Percentiles rank a stretch among this genome's conserved stretches.
phyloP scores from a whole-genome alignment of 2,113 vertebrate species.

The Dicerorhinus sumatrensis region DNA sequence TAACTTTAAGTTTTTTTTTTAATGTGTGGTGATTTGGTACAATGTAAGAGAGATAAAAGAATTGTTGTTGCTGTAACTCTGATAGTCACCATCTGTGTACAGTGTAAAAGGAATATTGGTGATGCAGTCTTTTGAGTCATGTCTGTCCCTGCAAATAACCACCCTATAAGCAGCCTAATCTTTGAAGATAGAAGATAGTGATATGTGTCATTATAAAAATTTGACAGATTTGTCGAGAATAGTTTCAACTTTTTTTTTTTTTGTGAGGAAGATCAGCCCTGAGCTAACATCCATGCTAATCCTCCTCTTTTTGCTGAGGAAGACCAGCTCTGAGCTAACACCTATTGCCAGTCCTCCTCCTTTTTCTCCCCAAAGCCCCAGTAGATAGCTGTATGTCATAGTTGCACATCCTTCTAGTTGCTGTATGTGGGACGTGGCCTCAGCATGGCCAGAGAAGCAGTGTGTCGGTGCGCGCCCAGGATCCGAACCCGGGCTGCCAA shows the following conservation, averaged over 20 bases:
- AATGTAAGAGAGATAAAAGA: not conserved
- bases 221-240: not conserved
- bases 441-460: too few relatives aligned
- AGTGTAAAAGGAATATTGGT: not conserved
- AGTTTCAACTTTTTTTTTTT: not conserved
- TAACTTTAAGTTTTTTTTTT: slow-evolving; percentile 6
- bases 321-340: too few relatives aligned
- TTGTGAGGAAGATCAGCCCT: too few relatives aligned
- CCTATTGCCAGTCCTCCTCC: too few relatives aligned
- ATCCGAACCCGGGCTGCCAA: too few relatives aligned
- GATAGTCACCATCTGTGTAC: not conserved
- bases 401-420: too few relatives aligned
- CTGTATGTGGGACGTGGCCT: too few relatives aligned
- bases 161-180: not conserved
- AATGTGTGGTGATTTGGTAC: slow-evolving; percentile 17
- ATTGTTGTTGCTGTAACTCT: not conserved
- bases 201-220: slow-evolving; percentile 5
- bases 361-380: too few relatives aligned
- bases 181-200: slow-evolving; percentile 21
- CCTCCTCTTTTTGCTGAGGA: too few relatives aligned
- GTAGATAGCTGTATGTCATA: too few relatives aligned
- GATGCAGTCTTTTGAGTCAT: not conserved
- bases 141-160: not conserved
- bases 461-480: too few relatives aligned
- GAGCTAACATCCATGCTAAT: too few relatives aligned